These are phyloP conservation scores for Pitangus sulphuratus DNA, from an alignment of 2,797 vertebrate genomes.

Conservation along the genomic window DNA sequence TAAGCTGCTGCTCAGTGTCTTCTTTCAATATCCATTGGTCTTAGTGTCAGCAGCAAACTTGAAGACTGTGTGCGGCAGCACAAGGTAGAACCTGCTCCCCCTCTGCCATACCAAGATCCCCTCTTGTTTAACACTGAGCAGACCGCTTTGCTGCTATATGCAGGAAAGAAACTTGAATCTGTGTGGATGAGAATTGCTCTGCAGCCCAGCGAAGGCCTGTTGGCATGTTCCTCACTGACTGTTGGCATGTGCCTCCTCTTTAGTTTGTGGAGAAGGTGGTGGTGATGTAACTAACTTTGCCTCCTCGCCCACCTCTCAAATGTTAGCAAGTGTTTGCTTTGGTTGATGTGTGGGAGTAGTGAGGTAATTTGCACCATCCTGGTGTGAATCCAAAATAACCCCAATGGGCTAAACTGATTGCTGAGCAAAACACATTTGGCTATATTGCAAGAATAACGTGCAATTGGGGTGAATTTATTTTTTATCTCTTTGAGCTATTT, in stretches of 20 bases:
- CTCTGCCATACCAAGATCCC: not conserved
- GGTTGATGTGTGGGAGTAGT: slow-evolving; percentile 24
- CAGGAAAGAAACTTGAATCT: not conserved
- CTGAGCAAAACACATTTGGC: not conserved
- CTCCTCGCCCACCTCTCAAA: slow-evolving; percentile 51
- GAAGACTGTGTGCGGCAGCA: not conserved
- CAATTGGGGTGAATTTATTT: not conserved
- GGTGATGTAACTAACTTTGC: slow-evolving; percentile 50
- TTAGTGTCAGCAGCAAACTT: not conserved
- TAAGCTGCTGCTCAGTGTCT: not conserved
- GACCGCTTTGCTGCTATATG: not conserved
- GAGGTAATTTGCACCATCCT: slow-evolving; percentile 40
- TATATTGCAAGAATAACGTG: not conserved
- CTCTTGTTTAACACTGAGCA: not conserved
- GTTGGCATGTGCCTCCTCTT: slow-evolving; percentile 24
- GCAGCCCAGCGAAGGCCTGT: not conserved
- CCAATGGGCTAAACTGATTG: not conserved
- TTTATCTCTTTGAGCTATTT: not conserved
- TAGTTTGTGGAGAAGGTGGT: slow-evolving; percentile 41
- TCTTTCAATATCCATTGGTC: not conserved
- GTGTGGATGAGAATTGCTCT: not conserved
- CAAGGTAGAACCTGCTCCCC: not conserved
- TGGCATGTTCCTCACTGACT: not conserved
- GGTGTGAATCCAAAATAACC: slow-evolving; percentile 37
- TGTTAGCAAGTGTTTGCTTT: slow-evolving; percentile 44